Conservation (phyloP, 1,140 invertebrate genomes). For the Cotesia chilonis region DNA sequence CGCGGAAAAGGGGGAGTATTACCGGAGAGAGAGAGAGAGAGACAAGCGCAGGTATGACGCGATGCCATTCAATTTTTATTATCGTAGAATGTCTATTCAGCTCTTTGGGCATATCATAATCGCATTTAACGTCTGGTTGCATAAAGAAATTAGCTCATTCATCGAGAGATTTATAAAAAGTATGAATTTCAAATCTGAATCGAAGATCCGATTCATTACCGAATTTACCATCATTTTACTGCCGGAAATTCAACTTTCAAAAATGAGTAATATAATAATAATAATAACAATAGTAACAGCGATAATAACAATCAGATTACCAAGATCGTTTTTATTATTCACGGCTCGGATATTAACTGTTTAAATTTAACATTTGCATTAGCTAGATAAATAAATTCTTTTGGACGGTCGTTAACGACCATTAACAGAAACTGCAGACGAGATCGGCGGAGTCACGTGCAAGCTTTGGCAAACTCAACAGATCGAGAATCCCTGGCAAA, state of each 20-base stretch:
- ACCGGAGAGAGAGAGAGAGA: no score
- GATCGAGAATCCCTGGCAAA: constrained; percentile 29
- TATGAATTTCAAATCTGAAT: constrained; percentile 23
- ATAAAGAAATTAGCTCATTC: constrained; percentile 51
- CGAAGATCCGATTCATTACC: neutral
- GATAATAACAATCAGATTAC: neutral
- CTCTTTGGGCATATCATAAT: constrained; percentile 44
- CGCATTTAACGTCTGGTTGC: constrained; percentile 48
- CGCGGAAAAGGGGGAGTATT: no score
- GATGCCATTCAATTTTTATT: constrained; percentile 49
- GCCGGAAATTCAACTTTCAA: no score
- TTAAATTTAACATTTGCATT: neutral
- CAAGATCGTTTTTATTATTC: neutral
- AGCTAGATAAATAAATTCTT: constrained; percentile 27
- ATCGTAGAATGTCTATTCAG: constrained; percentile 46
- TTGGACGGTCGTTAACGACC: constrained; percentile 24
- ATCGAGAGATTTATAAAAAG: constrained; percentile 39
- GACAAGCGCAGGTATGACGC: neutral
- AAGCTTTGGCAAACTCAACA: constrained; percentile 27
- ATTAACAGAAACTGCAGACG: constrained; percentile 7
- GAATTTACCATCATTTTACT: neutral
- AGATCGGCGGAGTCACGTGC: constrained; percentile 19
- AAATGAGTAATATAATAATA: neutral
- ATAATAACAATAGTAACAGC: neutral
- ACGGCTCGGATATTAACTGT: no score